Percentiles rank a stretch among this genome's conserved stretches.
Evolutionary conservation across 2,113 vertebrate genomes (phyloP).

Genomic region (Cynoglossus semilaevis): DNA sequence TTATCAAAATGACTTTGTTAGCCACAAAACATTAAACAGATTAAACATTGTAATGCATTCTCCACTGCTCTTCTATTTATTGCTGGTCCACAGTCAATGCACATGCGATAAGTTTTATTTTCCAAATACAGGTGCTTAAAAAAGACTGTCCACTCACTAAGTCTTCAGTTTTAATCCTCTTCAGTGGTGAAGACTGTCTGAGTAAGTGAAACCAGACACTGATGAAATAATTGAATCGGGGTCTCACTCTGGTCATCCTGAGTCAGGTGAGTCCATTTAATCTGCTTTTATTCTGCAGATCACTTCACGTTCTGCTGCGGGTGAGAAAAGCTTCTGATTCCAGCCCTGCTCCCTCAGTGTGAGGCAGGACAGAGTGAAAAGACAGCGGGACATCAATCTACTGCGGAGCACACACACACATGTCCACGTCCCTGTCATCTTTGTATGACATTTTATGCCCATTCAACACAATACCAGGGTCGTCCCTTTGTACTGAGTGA

Average conservation of each 20-base stretch:
- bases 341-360: constrained; percentile 26
- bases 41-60: no score
- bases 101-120: no score
- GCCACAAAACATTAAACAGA: no score
- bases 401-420: neutral
- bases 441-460: neutral
- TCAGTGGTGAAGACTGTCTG: neutral
- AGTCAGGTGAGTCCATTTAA: constrained; percentile 30
- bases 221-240: constrained; percentile 22
- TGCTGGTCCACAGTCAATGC: no score
- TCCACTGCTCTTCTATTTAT: no score
- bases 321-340: constrained; percentile 53
- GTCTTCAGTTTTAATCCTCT: neutral
- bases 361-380: constrained; percentile 12
- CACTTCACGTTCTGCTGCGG: constrained; percentile 20
- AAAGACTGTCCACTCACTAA: neutral
- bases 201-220: constrained; percentile 20
- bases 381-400: neutral
- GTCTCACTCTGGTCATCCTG: constrained; percentile 7
- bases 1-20: no score
- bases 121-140: neutral
- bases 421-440: neutral
- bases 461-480: neutral
- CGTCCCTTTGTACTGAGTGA: constrained; percentile 14
- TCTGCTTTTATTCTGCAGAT: constrained; percentile 27